phyloP scores from a whole-genome alignment of 2,797 vertebrate genomes.

The Adelosebastes latens region DNA sequence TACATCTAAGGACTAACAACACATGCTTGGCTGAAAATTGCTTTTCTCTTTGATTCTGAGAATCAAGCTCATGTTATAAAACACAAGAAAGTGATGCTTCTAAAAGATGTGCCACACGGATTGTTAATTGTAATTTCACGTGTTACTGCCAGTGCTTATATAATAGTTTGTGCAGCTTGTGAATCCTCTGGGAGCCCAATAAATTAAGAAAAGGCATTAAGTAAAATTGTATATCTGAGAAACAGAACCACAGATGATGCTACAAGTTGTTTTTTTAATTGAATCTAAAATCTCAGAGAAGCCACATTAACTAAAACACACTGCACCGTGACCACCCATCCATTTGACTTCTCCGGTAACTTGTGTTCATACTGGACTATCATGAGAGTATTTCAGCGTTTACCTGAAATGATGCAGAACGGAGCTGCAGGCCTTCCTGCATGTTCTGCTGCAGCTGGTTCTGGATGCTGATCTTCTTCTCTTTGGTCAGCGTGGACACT shows the following conservation, averaged over 20 bases:
- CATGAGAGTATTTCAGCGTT: background rate
- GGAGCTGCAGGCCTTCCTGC: conserved; percentile 96
- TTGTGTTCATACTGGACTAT: background rate
- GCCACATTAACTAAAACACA: background rate
- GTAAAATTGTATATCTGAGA: background rate
- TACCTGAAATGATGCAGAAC: conserved; percentile 97
- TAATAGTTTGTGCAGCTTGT: background rate
- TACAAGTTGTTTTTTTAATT: background rate
- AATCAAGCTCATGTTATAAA: conserved; percentile 27
- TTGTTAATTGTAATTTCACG: background rate
- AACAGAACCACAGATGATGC: background rate
- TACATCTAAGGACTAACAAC: conserved; percentile 63
- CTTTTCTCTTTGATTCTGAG: conserved; percentile 24
- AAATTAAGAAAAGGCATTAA: background rate
- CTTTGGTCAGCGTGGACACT: conserved; percentile 93
- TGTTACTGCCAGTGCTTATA: background rate
- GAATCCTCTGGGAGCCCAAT: background rate
- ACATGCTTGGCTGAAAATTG: conserved; percentile 58
- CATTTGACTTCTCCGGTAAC: background rate
- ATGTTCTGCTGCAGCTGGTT: conserved; percentile 96
- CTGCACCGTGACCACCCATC: background rate
- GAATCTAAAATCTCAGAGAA: background rate
- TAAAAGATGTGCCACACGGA: background rate
- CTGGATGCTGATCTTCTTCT: conserved; percentile 97
- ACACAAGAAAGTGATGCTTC: conserved; percentile 2